Evolutionary conservation across 2,113 vertebrate species (phyloP), one percentile per base, ranked within the genome.

Genomic region (Mustelus asterias): DNA sequence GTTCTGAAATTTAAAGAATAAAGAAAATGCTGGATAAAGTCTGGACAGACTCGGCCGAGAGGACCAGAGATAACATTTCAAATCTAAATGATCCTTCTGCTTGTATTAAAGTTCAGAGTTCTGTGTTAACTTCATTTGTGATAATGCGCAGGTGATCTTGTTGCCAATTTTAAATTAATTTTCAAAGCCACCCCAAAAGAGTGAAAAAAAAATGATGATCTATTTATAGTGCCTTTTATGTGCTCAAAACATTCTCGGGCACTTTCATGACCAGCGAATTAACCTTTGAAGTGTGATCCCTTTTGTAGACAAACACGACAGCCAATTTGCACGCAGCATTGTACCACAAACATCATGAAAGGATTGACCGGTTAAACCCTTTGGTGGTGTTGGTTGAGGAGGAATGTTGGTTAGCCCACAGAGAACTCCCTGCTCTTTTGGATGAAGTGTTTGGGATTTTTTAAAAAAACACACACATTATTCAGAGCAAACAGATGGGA

Each of bases 321-420:
- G 80, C 60, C 63, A 65, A 93, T 93, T 93, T 93, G 89, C 60
- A 65, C 89, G 18, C 60, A 63, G 88, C 76, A 83, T 41, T n/a
- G 60, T 63, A 65, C 89, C 58, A 65, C n/a, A 93, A 65, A 65
- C 33, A 20, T 5, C 80, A 83, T 83, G 80, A 83, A 83, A 83
- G 89, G 89, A 67, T 37, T 93, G 60, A n/a, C 63, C 60, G 33
- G 29, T 65, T 63, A 37, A 9, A 65, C 20, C 33, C n/a, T 18
- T 92, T 92, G 60, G 89, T 65, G 89, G 29, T 65, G n/a, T 92
- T 92, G 29, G 33, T 63, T 65, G 89, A 92, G 58, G 8, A n/a
- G 33, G 63, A 92, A 92, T 92, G 88, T 63, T 63, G 58, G 29
- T 58, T 58, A 48, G 24, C 2, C 13, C 88, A 92, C 58, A 6